These are phyloP conservation scores for Masticophis lateralis DNA, from an alignment of 2,797 vertebrate genomes.

Conservation along the genomic window DNA sequence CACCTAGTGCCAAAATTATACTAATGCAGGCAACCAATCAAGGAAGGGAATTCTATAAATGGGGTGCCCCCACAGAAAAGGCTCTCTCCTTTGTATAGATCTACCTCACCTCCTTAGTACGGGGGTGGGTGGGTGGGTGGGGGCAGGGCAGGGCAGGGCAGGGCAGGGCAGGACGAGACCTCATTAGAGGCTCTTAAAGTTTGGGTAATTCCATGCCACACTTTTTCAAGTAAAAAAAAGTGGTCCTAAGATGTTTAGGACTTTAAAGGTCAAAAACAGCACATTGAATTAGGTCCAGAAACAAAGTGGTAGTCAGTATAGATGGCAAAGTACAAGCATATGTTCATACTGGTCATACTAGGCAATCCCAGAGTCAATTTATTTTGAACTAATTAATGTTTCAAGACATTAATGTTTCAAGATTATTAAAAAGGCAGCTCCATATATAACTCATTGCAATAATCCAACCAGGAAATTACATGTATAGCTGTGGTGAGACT, in stretches of 20 bases:
- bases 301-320: background rate
- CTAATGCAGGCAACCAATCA: background rate
- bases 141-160: too few relatives aligned
- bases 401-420: background rate
- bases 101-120: background rate
- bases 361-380: background rate
- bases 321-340: background rate
- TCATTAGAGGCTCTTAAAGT: background rate
- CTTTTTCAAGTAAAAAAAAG: background rate
- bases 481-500: background rate
- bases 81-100: background rate
- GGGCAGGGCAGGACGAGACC: too few relatives aligned
- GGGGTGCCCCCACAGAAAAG: background rate
- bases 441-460: background rate
- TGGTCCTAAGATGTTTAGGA: background rate
- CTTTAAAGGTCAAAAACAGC: background rate
- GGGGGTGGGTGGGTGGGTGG: background rate
- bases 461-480: background rate
- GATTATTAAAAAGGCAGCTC: background rate
- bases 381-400: background rate
- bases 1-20: background rate
- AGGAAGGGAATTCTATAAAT: background rate
- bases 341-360: background rate
- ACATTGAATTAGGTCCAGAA: background rate
- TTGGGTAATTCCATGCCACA: background rate